Evolutionary conservation across 2,797 vertebrate species (phyloP).

Genomic region (Aplochiton taeniatus): DNA sequence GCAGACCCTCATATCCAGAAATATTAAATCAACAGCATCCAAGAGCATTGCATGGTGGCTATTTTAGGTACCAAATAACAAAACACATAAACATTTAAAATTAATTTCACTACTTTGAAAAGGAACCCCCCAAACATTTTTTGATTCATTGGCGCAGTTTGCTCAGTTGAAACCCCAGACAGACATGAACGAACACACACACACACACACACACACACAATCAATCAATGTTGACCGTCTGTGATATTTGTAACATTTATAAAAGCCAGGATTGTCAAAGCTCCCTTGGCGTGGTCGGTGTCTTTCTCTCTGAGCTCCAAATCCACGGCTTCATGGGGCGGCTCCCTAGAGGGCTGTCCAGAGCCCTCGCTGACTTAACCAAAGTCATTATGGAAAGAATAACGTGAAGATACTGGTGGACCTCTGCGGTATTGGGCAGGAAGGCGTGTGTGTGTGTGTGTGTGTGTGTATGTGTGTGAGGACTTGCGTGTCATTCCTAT

Average conservation of each 20-base stretch:
- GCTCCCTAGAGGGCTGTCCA: conserved; percentile 52
- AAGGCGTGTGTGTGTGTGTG: conserved; percentile 16
- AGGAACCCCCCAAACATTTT: too few species aligned
- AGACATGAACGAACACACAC: neutral
- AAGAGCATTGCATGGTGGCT: conserved; percentile 7
- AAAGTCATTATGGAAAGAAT: conserved; percentile 65
- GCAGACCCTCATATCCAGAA: conserved; percentile 27
- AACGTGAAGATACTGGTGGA: conserved; percentile 62
- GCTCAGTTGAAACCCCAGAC: conserved; percentile 4
- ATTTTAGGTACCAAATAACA: conserved; percentile 36
- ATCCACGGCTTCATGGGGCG: conserved; percentile 44
- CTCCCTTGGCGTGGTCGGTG: conserved; percentile 39
- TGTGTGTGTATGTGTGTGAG: conserved; percentile 51
- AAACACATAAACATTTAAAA: too few species aligned
- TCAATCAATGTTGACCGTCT: conserved; percentile 30
- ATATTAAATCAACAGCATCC: conserved; percentile 10
- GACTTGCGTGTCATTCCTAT: conserved; percentile 67
- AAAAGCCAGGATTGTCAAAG: conserved; percentile 67
- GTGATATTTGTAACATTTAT: conserved; percentile 32
- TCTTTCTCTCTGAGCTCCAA: conserved; percentile 45
- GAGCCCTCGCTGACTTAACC: conserved; percentile 61
- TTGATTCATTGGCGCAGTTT: too few species aligned
- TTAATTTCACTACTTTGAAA: too few species aligned
- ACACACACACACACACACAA: conserved; percentile 27
- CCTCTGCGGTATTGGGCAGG: conserved; percentile 65